Conservation (phyloP, 2,888 invertebrate genomes). For the Meta bourneti region DNA sequence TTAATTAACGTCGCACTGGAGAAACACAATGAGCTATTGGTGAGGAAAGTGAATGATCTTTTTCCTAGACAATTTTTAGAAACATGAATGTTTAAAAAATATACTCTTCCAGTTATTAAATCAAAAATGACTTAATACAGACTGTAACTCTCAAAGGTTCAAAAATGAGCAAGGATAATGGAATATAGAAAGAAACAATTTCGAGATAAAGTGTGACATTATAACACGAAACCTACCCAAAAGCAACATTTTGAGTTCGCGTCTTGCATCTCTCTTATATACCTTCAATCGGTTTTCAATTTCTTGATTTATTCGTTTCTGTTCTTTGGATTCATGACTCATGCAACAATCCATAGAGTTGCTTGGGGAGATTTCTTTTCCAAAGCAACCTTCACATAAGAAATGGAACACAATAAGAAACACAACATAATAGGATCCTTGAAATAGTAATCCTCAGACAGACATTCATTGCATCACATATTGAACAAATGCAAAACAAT, state of each 20-base stretch:
- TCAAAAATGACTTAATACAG: too few relatives aligned
- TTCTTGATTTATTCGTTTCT: constrained; percentile 77
- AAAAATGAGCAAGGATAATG: too few relatives aligned
- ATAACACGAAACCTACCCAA: constrained; percentile 73
- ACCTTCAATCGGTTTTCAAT: constrained; percentile 76
- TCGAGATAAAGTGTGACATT: background rate
- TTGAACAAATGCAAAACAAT: too few relatives aligned
- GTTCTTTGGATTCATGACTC: constrained; percentile 75
- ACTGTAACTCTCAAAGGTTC: too few relatives aligned
- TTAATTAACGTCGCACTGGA: too few relatives aligned
- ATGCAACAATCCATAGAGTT: constrained; percentile 75
- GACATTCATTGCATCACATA: too few relatives aligned
- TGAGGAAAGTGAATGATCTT: too few relatives aligned
- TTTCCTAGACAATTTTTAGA: too few relatives aligned
- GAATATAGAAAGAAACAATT: background rate
- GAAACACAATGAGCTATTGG: too few relatives aligned
- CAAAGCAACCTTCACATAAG: constrained; percentile 37
- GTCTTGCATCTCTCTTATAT: constrained; percentile 75
- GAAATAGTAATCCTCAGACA: background rate
- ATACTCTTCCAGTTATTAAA: too few relatives aligned
- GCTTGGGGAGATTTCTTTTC: constrained; percentile 21
- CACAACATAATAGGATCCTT: background rate
- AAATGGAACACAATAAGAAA: background rate
- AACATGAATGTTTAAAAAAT: too few relatives aligned
- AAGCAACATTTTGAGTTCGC: constrained; percentile 76